A percentile compares a stretch with the other conserved stretches of the same genome.
These are phyloP conservation scores for Harpagifer antarcticus DNA, from an alignment of 2,797 vertebrate genomes.

Conservation along the genomic window DNA sequence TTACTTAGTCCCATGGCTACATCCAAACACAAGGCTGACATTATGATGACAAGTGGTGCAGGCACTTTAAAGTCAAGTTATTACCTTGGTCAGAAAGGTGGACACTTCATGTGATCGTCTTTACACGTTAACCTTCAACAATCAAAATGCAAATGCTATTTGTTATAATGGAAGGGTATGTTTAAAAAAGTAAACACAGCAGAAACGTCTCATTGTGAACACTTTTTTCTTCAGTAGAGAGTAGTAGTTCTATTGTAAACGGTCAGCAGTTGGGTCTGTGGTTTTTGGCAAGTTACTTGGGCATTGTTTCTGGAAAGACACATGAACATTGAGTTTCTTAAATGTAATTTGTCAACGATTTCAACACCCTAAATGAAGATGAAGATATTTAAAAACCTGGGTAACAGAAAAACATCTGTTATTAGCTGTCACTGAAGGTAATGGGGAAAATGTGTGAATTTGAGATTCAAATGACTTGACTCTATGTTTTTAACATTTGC, in stretches of 20 bases:
- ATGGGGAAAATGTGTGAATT: conserved; percentile 4
- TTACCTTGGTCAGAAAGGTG: not conserved
- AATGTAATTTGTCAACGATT: conserved; percentile 21
- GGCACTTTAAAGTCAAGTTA: not conserved
- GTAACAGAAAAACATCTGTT: not conserved
- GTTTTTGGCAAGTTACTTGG: conserved; percentile 24
- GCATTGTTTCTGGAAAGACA: conserved; percentile 47
- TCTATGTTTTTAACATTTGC: conserved; percentile 2
- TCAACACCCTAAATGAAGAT: conserved; percentile 16
- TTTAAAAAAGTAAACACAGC: not conserved
- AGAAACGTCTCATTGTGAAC: not conserved
- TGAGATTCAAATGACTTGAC: not conserved
- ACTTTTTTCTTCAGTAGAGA: conserved; percentile 20
- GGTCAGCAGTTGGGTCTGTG: conserved; percentile 49
- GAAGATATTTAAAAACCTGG: not conserved
- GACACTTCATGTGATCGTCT: not conserved
- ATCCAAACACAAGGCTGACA: not conserved
- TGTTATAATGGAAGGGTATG: not conserved
- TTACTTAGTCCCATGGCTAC: not conserved
- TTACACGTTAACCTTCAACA: not conserved
- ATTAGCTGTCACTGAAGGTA: not conserved
- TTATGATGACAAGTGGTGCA: not conserved
- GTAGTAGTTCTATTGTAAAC: conserved; percentile 36
- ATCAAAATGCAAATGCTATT: not conserved
- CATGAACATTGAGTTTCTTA: conserved; percentile 9